Evolutionary conservation across 2,113 vertebrate species (phyloP).

Genomic region (Ursus arctos): DNA sequence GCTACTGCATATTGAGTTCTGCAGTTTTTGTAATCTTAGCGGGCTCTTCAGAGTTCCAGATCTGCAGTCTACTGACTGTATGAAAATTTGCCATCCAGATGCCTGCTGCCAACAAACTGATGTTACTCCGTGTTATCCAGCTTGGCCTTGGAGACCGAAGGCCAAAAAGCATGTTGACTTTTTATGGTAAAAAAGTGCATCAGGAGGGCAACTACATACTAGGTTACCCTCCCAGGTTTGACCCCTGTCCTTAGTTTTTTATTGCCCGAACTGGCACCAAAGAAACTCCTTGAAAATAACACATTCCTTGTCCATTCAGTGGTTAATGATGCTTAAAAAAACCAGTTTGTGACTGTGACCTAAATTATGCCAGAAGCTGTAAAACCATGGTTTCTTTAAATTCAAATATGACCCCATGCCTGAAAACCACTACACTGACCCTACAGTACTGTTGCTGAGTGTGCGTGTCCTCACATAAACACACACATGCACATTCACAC

Average conservation of each 20-base stretch:
- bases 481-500: background rate
- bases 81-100: background rate
- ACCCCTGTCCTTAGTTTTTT: slow-evolving; percentile 62
- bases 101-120: background rate
- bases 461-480: slow-evolving; percentile 41
- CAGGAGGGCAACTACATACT: slow-evolving; percentile 60
- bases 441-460: slow-evolving; percentile 70
- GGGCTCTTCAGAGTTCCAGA: background rate
- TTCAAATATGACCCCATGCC: slow-evolving; percentile 80
- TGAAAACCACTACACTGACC: slow-evolving; percentile 81
- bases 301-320: slow-evolving; percentile 82
- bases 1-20: background rate
- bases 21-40: background rate
- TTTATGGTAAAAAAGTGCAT: slow-evolving; percentile 68
- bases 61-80: background rate
- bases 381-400: slow-evolving; percentile 84
- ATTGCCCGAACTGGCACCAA: slow-evolving; percentile 80
- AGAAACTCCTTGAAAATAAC: slow-evolving; percentile 84
- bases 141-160: background rate
- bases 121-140: background rate
- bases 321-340: slow-evolving; percentile 81
- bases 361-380: slow-evolving; percentile 82
- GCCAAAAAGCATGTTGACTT: slow-evolving; percentile 8
- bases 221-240: slow-evolving; percentile 58
- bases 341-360: slow-evolving; percentile 82